Evolutionary conservation across 2,797 vertebrate genomes (phyloP), one percentile per base, ranked within the genome.

Genomic region (Sebastes itinus): DNA sequence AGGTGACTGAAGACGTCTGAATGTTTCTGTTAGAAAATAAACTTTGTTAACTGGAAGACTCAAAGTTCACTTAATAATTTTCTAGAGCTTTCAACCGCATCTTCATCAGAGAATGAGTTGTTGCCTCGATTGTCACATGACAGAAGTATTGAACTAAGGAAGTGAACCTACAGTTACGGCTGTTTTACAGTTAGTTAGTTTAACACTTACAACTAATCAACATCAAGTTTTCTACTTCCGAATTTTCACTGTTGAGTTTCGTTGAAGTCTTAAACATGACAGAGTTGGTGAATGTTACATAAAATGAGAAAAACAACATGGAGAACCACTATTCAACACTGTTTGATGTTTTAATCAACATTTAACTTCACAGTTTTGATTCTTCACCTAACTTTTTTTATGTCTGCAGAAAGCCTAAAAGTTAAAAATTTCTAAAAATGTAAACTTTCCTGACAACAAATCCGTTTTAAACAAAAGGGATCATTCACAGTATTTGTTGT

Each of bases 1-100:
- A 80, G 20, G 49, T 88, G 5, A 91, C 85, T 0, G 74, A 77
- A 2, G 83, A 85, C 33, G 0, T 69, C 25, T 89, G 77, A 85
- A 18, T 6, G 22, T 14, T 60, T 4, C 4, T 49, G 22, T n/a
- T 6, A 14, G 6, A 25, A 46, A 87, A 79, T 81, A 84, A 84
- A 75, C 1, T 56, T 0, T 52, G 42, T 79, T 4, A 35, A 10
- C 20, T n/a, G 4, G 14, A 77, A 42, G 42, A 66, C 18, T 12
- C 54, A 20, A 16, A 12, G 22, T 10, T 65, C 2, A 49, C 12
- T 58, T 7, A 25, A 1, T 6, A 14, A 23, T 33, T 32, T 30
- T n/a, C 60, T 62, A 10, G 30, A n/a, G 20, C 60, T 62, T 33
- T 62, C 20, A 33, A 7, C 20, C 20, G 1, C 30, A 62, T 58